These are phyloP conservation scores for Caenorhabditis sp. DNA, from an alignment of 2,888 invertebrate species.

Conservation along the genomic window DNA sequence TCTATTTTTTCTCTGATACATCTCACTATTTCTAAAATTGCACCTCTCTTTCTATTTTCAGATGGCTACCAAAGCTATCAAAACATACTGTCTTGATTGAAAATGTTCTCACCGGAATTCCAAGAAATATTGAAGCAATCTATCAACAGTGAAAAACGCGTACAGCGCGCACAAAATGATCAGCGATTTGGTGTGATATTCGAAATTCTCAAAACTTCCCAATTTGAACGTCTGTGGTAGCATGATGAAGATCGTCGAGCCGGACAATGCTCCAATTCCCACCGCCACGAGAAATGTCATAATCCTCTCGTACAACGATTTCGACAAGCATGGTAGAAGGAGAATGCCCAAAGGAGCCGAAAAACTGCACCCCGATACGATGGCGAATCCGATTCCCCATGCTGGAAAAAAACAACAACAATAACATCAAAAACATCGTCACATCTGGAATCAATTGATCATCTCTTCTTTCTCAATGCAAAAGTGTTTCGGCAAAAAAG, in stretches of 20 bases:
- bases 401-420: conserved; percentile 47
- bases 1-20: no score
- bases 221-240: conserved; percentile 66
- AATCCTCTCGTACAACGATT: conserved; percentile 60
- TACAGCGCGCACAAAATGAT: conserved; percentile 65
- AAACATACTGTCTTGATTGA: no score
- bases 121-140: conserved; percentile 61
- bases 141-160: conserved; percentile 64
- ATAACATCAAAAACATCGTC: no score
- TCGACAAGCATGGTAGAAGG: conserved; percentile 59
- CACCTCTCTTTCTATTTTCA: no score
- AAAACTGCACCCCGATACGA: conserved; percentile 63
- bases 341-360: conserved; percentile 66
- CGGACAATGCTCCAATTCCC: conserved; percentile 66
- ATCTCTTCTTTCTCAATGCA: not conserved
- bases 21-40: no score
- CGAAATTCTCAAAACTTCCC: conserved; percentile 54
- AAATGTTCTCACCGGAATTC: conserved; percentile 64
- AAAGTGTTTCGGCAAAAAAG: not conserved
- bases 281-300: conserved; percentile 68
- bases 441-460: conserved; percentile 5
- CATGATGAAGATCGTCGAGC: conserved; percentile 66
- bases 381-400: conserved; percentile 65
- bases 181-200: conserved; percentile 61
- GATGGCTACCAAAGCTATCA: no score